Base-by-base conservation (phyloP, 2,113 vertebrate species). In the Coreoperca whiteheadi region DNA sequence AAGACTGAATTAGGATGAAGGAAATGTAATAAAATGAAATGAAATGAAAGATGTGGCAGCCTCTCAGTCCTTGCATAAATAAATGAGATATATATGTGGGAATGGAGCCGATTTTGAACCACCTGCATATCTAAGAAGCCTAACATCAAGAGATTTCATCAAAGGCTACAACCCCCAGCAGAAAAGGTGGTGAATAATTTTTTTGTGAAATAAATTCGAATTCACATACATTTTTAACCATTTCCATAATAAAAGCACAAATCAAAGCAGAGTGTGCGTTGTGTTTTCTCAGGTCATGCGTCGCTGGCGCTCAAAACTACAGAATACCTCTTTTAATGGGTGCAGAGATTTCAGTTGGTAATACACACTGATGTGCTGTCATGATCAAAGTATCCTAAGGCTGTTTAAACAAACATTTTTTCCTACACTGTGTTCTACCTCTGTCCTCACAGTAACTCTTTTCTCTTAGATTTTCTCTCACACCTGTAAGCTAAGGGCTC, bases 181-280 rank as follows among this genome's bases (percentile, higher is more conserved):
- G 74, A 37, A 80, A 56, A 25, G 39, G 5, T 67, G 39, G 65
- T 75, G 60, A 73, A 51, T 80, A 2, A 28, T 68, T 56, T 39
- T 30, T 78, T 73, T 79, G 56, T 64, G 7, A 70, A 74, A 83
- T 54, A 43, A 43, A 72, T 80, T 78, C n/a, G 2, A 72, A 23
- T 53, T 67, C 50, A 34, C 59, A 81, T 85, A 14, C 46, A 80
- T 87, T 88, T 81, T 84, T 76, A 79, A 80, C 30, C 1, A 63
- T 77, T 71, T 74, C 18, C 32, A 75, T 81, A 30, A 59, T 60
- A 79, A 79, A 80, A 73, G 37, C 4, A 39, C 25, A 56, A 75
- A 28, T 73, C 63, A 71, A 70, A 78, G 70, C 61, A 64, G 30
- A 61, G 20, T 50, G 74, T 68, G 46, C 28, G 30, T 32, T 67